phyloP scores from a whole-genome alignment of 30 jellyfish, hydroid and myxozoan species.

The Thelohanellus kitauei region DNA sequence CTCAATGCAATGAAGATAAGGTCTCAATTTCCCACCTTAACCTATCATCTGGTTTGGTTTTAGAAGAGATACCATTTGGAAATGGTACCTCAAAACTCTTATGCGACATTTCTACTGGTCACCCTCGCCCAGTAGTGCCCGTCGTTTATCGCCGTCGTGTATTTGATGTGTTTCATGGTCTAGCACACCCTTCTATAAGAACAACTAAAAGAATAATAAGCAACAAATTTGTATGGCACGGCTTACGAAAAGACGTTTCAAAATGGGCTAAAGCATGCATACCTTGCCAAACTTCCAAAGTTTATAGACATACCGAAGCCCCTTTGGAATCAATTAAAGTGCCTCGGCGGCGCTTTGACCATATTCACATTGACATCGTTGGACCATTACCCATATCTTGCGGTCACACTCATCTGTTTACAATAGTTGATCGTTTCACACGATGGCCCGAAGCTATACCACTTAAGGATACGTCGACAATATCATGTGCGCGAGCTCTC shows the following conservation, averaged over 20 bases:
- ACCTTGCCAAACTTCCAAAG: constrained; percentile 7
- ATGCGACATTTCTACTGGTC: constrained; percentile 12
- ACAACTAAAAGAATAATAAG: too few species aligned
- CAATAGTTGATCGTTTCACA: too few species aligned
- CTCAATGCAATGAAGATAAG: constrained; percentile 4
- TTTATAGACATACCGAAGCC: constrained; percentile 6
- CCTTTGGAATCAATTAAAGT: constrained; percentile 5
- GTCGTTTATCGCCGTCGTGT: too few species aligned
- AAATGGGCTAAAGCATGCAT: constrained; percentile 9
- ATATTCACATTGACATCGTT: too few species aligned
- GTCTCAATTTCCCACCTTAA: not conserved
- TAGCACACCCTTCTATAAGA: too few species aligned
- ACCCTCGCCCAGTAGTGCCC: constrained; percentile 12
- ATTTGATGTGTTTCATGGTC: too few species aligned
- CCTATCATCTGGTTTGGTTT: constrained; percentile 1
- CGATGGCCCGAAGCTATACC: constrained; percentile 16
- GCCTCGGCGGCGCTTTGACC: constrained; percentile 10
- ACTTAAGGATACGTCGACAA: constrained; percentile 3
- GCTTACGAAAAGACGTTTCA: constrained; percentile 4
- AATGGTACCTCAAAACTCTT: constrained; percentile 1
- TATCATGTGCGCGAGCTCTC: too few species aligned
- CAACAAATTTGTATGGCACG: constrained; percentile 8
- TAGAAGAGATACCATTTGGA: constrained; percentile 3
- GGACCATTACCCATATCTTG: too few species aligned
- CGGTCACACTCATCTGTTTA: too few species aligned